Evolutionary conservation across 2,797 vertebrate genomes (phyloP).

Genomic region (Parauchenoglanis ngamensis): DNA sequence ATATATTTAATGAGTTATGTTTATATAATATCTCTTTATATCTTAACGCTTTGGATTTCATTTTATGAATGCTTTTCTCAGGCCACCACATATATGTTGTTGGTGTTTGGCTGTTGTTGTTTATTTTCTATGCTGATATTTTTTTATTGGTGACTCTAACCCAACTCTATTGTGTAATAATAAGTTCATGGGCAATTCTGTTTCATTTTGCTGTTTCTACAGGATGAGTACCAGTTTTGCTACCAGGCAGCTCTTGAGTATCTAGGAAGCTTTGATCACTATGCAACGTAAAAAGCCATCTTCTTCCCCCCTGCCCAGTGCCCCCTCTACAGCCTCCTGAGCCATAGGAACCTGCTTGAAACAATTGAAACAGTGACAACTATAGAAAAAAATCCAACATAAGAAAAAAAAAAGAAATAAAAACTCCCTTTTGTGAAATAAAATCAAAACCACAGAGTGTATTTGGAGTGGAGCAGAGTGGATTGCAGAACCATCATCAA

Average conservation of each 20-base stretch:
- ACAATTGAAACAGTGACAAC: slow-evolving; percentile 72
- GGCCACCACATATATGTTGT: neutral
- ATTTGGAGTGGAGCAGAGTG: neutral
- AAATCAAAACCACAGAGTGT: slow-evolving; percentile 32
- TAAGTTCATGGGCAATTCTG: neutral
- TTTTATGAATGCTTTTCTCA: neutral
- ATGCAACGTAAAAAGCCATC: slow-evolving; percentile 99
- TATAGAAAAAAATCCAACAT: slow-evolving; percentile 52
- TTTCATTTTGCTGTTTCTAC: slow-evolving; percentile 48
- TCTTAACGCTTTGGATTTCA: neutral
- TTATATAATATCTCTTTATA: neutral
- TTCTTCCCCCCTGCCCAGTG: slow-evolving; percentile 65
- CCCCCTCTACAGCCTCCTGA: slow-evolving; percentile 81
- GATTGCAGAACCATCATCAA: slow-evolving; percentile 34
- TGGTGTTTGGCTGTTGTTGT: too few relatives aligned
- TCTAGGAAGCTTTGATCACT: slow-evolving; percentile 99
- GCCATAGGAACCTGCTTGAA: slow-evolving; percentile 81
- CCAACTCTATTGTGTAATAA: neutral
- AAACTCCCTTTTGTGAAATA: slow-evolving; percentile 62
- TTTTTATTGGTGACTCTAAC: neutral
- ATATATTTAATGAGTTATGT: neutral
- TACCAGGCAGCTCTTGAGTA: slow-evolving; percentile 98
- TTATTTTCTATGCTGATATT: neutral
- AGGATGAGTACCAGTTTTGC: slow-evolving; percentile 99
- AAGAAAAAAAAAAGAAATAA: slow-evolving; percentile 58